Percentiles rank a stretch among this genome's conserved stretches.
These are phyloP conservation scores for Astreopora myriophthalma DNA, from an alignment of 64 coral and sea anemone species.

Conservation along the genomic window DNA sequence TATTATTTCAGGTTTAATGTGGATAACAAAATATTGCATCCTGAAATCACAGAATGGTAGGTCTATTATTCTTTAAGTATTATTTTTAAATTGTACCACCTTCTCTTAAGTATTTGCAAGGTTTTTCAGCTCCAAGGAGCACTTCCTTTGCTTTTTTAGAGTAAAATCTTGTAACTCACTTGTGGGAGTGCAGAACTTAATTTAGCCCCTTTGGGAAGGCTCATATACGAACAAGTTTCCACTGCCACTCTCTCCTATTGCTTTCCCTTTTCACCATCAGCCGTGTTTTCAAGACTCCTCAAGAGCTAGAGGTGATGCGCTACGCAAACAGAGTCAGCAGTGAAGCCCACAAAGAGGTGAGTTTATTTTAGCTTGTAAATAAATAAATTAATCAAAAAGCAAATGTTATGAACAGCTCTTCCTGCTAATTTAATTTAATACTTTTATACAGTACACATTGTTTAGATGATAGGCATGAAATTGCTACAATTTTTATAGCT, in stretches of 20 bases:
- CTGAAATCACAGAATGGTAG: conserved; percentile 93
- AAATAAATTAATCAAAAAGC: neutral
- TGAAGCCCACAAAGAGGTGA: conserved; percentile 93
- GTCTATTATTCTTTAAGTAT: neutral
- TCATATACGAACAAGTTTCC: too few species aligned
- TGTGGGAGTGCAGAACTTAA: too few species aligned
- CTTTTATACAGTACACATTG: too few species aligned
- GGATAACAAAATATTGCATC: conserved; percentile 81
- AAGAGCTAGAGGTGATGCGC: conserved; percentile 88
- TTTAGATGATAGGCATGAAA: too few species aligned
- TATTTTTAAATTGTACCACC: neutral
- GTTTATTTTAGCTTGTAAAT: neutral
- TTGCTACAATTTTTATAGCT: too few species aligned
- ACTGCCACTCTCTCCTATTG: neutral
- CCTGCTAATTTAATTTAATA: too few species aligned
- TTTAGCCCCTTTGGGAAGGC: too few species aligned
- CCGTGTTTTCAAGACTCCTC: conserved; percentile 93
- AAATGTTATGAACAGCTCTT: too few species aligned
- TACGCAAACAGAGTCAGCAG: conserved; percentile 90
- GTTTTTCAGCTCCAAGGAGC: too few species aligned
- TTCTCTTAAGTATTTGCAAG: too few species aligned
- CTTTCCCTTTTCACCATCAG: neutral
- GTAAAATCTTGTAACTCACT: too few species aligned
- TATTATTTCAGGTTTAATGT: conserved; percentile 73
- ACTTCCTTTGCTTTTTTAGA: too few species aligned